Percentiles rank a stretch among this genome's conserved stretches.
These are phyloP conservation scores for Cantharis nigra DNA, from an alignment of 2,888 invertebrate species.

Conservation along the genomic window DNA sequence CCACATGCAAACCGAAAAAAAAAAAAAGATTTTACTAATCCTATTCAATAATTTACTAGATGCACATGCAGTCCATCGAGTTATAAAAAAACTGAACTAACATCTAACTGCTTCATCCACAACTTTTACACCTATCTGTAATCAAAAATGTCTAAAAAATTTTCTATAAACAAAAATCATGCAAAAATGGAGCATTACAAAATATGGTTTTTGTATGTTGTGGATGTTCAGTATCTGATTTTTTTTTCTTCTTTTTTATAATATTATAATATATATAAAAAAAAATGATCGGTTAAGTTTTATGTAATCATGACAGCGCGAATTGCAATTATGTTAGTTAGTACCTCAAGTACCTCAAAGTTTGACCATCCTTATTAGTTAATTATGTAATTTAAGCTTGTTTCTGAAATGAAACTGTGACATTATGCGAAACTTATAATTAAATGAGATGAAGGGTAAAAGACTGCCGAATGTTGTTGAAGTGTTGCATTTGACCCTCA, in stretches of 20 bases:
- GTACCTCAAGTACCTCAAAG: constrained; percentile 13
- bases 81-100: constrained; percentile 26
- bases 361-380: constrained; percentile 21
- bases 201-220: constrained; percentile 14
- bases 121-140: constrained; percentile 4
- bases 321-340: constrained; percentile 9
- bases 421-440: constrained; percentile 30
- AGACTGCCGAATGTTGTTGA: constrained; percentile 53
- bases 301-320: constrained; percentile 20
- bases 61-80: constrained; percentile 37
- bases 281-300: not conserved
- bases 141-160: constrained; percentile 17
- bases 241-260: not conserved
- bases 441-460: constrained; percentile 30
- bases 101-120: constrained; percentile 27
- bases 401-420: constrained; percentile 32
- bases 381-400: constrained; percentile 25
- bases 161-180: constrained; percentile 16
- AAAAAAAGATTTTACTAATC: constrained; percentile 21
- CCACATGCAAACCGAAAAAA: constrained; percentile 40
- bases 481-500: constrained; percentile 50
- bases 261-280: too few relatives aligned
- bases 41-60: constrained; percentile 25
- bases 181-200: constrained; percentile 27
- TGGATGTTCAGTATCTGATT: constrained; percentile 25